Percentiles rank a stretch among this genome's conserved stretches.
phyloP scores from a whole-genome alignment of 2,888 invertebrate species.

The Plebejus anna region DNA sequence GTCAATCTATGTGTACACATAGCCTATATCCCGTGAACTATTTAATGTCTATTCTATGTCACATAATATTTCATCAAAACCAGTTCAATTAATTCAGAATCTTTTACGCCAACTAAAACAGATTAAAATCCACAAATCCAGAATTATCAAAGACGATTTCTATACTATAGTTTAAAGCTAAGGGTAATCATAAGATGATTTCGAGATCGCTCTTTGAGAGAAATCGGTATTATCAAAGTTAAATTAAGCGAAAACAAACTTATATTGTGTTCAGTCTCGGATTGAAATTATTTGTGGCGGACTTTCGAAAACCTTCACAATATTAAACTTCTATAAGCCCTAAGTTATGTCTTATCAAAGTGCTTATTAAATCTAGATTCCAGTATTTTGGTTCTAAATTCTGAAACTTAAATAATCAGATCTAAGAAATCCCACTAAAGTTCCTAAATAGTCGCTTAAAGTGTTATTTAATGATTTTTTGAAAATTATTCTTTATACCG shows the following conservation, averaged over 20 bases:
- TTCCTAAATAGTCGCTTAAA: too few species aligned
- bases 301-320: not conserved
- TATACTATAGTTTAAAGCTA: not conserved
- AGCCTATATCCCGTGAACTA: too few species aligned
- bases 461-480: too few species aligned
- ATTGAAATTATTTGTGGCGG: not conserved
- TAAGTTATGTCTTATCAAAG: not conserved
- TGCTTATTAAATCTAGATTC: not conserved
- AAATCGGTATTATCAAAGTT: conserved; percentile 15
- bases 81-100: too few species aligned
- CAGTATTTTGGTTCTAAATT: not conserved
- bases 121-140: too few species aligned
- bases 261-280: not conserved
- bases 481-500: too few species aligned
- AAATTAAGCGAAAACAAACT: conserved; percentile 6
- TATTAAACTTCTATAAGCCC: not conserved
- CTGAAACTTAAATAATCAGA: not conserved
- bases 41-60: too few species aligned
- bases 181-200: not conserved
- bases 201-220: not conserved
- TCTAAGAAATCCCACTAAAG: too few species aligned
- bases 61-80: too few species aligned
- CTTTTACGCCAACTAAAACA: too few species aligned
- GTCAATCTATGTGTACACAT: too few species aligned
- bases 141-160: too few species aligned